Evolutionary conservation across 2,888 invertebrate species (phyloP), one percentile per base, ranked within the genome.

Genomic region (Sturmia bella): DNA sequence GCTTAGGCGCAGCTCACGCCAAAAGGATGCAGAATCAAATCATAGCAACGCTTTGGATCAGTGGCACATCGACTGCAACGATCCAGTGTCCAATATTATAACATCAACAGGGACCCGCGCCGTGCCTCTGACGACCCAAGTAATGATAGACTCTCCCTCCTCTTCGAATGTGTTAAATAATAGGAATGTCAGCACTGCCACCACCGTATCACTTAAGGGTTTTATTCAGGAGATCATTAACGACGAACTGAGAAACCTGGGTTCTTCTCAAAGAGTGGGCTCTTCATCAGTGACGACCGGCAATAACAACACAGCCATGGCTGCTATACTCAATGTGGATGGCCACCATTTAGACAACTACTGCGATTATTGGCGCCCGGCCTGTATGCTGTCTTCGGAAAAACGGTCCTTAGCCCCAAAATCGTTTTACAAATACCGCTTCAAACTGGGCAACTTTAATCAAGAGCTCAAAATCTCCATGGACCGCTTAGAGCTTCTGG

Each of bases 401-500:
- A 91, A 89, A 69, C 90, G 90, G 63, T 87, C 88, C 0, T 78
- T 85, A 13, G 88, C 87, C 3, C 89, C 90, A 0, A 91, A 91
- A 80, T 90, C 90, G 27, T 91, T 88, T 83, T 91, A 91, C 84
- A 91, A 90, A 80, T 91, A 91, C 76, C 89, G 89, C 2, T 87
- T 91, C 69, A 88, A 89, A 9, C 87, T 89, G 77, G 88, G 89
- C 61, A 89, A 90, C 84, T 50, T 85, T 7, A 88, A 87, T 72
- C 90, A 87, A 13, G 91, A 91, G 85, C 86, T 90, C 7, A 98
- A 97, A 92, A 94, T 99, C 41, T 94, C 96, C 68, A 96, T 99
- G 93, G 99, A 99, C 90, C 94, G 99, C 56, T 92, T 99, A 64
- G 96, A 97, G 84, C 92, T 99, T 54, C 92, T 98, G 90, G 97